Evolutionary conservation across 2,113 vertebrate species (phyloP).

Genomic region (Lipotes vexillifer): DNA sequence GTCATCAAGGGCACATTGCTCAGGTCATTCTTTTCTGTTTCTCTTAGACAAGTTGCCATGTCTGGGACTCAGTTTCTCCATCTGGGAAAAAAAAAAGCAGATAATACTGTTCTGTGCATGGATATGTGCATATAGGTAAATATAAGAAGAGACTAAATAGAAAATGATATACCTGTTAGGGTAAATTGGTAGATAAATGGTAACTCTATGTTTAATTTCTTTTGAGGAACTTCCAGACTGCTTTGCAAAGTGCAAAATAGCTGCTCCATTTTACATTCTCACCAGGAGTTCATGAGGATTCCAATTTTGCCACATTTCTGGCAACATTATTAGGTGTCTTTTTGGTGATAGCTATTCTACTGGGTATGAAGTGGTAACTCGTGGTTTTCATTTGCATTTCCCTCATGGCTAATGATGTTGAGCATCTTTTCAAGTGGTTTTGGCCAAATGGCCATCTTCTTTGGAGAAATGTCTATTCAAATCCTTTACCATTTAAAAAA

Average conservation of each 20-base stretch:
- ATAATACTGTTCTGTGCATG: background rate
- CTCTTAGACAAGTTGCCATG: background rate
- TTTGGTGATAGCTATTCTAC: background rate
- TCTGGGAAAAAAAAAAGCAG: background rate
- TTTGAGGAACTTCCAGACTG: background rate
- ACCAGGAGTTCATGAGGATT: background rate
- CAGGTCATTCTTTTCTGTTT: background rate
- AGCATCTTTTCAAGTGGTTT: background rate
- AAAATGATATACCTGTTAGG: background rate
- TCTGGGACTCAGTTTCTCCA: background rate
- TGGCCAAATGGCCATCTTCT: background rate
- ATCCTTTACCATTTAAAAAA: background rate
- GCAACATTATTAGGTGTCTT: background rate
- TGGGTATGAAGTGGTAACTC: background rate
- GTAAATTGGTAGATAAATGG: background rate
- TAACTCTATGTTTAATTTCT: background rate
- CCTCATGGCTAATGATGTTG: background rate
- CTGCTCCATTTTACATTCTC: background rate
- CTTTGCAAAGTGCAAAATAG: background rate
- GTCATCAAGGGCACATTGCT: background rate
- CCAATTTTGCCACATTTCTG: background rate
- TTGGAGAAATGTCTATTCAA: background rate
- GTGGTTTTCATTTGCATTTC: background rate
- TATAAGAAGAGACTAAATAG: background rate
- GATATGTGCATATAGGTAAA: background rate